Conservation (phyloP, 2,797 vertebrate species). For the Sarcophilus harrisii region DNA sequence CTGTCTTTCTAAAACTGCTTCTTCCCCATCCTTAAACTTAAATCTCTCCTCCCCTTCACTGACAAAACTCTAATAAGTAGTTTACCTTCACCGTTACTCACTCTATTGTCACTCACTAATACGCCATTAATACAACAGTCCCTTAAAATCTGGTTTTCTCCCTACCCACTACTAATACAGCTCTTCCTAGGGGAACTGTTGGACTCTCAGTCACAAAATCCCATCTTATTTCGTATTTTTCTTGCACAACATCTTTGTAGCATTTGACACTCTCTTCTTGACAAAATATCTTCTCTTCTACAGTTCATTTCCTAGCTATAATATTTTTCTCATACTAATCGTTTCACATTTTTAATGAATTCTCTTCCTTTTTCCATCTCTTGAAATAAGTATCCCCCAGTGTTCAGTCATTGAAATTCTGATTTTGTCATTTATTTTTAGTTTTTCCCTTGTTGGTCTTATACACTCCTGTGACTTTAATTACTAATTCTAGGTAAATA, state of each 20-base stretch:
- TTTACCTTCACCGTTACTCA: background rate
- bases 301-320: background rate
- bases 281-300: background rate
- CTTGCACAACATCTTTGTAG: background rate
- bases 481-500: background rate
- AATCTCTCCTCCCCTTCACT: background rate
- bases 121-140: background rate
- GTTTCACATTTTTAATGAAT: background rate
- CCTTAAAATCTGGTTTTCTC: background rate
- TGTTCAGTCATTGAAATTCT: background rate
- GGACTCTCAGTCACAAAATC: background rate
- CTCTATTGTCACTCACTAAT: background rate
- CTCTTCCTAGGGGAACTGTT: background rate
- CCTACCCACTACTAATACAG: background rate
- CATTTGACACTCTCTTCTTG: background rate
- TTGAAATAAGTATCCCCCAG: background rate
- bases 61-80: background rate
- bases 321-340: background rate
- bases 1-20: background rate
- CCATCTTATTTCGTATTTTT: background rate
- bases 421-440: background rate
- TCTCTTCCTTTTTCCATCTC: background rate
- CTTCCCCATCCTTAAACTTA: background rate
- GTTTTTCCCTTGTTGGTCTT: background rate
- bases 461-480: background rate